Conservation (phyloP, 1,140 invertebrate genomes). For the Doryteuthis pealeii region DNA sequence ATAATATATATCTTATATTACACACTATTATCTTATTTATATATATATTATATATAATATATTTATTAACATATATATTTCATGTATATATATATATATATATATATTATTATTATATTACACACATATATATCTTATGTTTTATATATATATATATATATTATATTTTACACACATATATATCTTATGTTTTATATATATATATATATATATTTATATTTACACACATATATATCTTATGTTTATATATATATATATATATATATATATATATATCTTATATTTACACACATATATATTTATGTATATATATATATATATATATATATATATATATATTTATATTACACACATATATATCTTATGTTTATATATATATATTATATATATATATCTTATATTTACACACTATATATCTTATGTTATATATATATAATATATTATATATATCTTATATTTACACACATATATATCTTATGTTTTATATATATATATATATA, state of each 20-base stretch:
- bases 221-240: too few species aligned
- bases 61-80: background rate
- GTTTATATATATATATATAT: too few species aligned
- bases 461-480: background rate
- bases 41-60: too few species aligned
- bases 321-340: too few species aligned
- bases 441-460: background rate
- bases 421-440: background rate
- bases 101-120: background rate
- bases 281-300: background rate
- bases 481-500: background rate
- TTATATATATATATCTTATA: too few species aligned
- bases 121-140: background rate
- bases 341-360: too few species aligned
- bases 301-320: background rate
- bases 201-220: too few species aligned
- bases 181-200: background rate
- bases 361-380: slow-evolving; percentile 1
- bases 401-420: too few species aligned
- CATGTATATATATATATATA: background rate
- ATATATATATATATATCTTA: too few species aligned
- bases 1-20: too few species aligned
- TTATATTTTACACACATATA: too few species aligned
- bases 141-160: background rate
- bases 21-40: too few species aligned